Evolutionary conservation across 2,888 invertebrate species (phyloP).

Genomic region (Dexiosoma caninum): DNA sequence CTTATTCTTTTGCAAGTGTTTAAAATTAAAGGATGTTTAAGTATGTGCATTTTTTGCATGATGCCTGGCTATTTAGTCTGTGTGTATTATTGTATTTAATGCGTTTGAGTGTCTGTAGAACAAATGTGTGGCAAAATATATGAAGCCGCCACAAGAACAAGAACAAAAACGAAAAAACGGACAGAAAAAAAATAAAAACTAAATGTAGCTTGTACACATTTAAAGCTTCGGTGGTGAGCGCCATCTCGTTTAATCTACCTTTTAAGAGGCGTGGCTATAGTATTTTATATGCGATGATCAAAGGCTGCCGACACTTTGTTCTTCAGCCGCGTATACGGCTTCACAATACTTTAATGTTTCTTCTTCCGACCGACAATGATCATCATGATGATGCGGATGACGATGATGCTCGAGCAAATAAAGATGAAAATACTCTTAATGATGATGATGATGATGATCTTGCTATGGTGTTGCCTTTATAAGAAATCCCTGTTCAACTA

Average conservation of each 20-base stretch:
- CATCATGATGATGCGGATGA: conserved; percentile 1
- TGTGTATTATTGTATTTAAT: background rate
- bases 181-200: conserved; percentile 60
- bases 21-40: conserved; percentile 58
- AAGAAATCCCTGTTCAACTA: conserved; percentile 20
- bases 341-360: conserved; percentile 56
- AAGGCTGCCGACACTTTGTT: conserved; percentile 77
- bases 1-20: conserved; percentile 32
- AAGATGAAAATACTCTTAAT: background rate
- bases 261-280: conserved; percentile 77
- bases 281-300: conserved; percentile 78
- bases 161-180: conserved; percentile 57
- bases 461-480: background rate
- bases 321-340: conserved; percentile 68
- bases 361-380: conserved; percentile 11
- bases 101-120: conserved; percentile 3
- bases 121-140: conserved; percentile 55
- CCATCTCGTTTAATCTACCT: conserved; percentile 78
- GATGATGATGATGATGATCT: conserved; percentile 5
- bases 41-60: conserved; percentile 47
- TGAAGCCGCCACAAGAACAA: conserved; percentile 62
- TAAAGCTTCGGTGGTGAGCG: conserved; percentile 75
- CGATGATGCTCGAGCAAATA: background rate
- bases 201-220: conserved; percentile 40
- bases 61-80: conserved; percentile 36